These are phyloP conservation scores for Cheilosia impressa DNA, from an alignment of 2,888 invertebrate species.

Conservation along the genomic window DNA sequence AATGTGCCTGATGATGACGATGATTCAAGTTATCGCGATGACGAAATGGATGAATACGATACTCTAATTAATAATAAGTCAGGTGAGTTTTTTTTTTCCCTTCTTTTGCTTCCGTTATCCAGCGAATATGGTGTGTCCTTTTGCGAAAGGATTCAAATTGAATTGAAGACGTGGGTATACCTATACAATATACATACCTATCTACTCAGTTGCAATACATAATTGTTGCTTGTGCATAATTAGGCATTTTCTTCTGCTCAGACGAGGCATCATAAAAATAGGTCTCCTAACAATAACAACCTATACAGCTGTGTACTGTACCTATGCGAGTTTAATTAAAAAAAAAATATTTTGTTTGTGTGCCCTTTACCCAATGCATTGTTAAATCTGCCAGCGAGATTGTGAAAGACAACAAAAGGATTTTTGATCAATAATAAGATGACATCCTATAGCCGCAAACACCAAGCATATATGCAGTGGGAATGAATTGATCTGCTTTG, in stretches of 20 bases:
- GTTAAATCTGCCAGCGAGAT: not conserved
- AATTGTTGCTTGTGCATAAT: no score
- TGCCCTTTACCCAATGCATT: conserved; percentile 9
- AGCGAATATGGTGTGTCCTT: no score
- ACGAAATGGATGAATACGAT: conserved; percentile 82
- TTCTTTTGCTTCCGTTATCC: no score
- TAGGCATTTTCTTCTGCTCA: no score
- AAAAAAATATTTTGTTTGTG: not conserved
- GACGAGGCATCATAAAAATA: no score
- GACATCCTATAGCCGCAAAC: not conserved
- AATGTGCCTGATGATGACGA: conserved; percentile 82
- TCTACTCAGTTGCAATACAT: no score
- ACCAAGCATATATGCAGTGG: not conserved
- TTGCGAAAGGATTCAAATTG: no score
- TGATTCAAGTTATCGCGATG: conserved; percentile 82
- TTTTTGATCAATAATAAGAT: conserved; percentile 22
- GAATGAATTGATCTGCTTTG: conserved; percentile 9
- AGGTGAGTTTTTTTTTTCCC: conserved; percentile 77
- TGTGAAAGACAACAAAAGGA: conserved; percentile 13
- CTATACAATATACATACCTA: no score
- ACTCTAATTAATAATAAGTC: conserved; percentile 82
- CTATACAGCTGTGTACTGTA: not conserved
- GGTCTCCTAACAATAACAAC: no score
- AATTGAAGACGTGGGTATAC: no score
- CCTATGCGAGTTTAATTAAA: not conserved